These are phyloP conservation scores for Dryas iulia DNA, from an alignment of 1,140 invertebrate species.

Conservation along the genomic window DNA sequence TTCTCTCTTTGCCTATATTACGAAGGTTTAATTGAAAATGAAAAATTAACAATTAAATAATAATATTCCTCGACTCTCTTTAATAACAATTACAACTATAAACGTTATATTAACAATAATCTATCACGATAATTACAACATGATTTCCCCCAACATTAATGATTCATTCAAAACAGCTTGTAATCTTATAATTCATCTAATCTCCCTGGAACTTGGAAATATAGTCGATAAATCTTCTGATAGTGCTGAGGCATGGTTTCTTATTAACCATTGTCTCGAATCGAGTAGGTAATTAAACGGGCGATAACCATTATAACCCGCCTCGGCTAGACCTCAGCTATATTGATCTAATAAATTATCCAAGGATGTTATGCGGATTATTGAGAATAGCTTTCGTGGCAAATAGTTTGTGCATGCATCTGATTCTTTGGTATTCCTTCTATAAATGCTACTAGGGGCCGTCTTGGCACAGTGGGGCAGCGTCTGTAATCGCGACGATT, in stretches of 20 bases:
- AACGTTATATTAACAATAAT: neutral
- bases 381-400: slow-evolving; percentile 48
- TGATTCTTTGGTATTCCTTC: neutral
- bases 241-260: slow-evolving; percentile 64
- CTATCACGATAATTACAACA: neutral
- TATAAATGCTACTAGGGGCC: neutral
- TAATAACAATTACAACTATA: neutral
- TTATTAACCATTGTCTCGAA: slow-evolving; percentile 72
- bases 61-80: neutral
- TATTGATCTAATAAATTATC: slow-evolving; percentile 75
- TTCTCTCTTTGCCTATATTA: too few relatives aligned
- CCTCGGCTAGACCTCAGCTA: slow-evolving; percentile 56
- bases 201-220: slow-evolving; percentile 51
- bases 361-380: slow-evolving; percentile 54
- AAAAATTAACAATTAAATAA: too few relatives aligned
- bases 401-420: slow-evolving; percentile 35
- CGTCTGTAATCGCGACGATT: too few relatives aligned
- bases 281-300: slow-evolving; percentile 66
- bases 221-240: slow-evolving; percentile 58
- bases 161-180: slow-evolving; percentile 42
- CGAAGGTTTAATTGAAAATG: too few relatives aligned
- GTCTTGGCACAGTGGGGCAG: too few relatives aligned
- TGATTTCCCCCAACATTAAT: neutral
- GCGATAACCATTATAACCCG: slow-evolving; percentile 65
- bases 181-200: slow-evolving; percentile 54